Evolutionary conservation across 2,113 vertebrate genomes (phyloP).

Genomic region (Patagioenas fasciata): DNA sequence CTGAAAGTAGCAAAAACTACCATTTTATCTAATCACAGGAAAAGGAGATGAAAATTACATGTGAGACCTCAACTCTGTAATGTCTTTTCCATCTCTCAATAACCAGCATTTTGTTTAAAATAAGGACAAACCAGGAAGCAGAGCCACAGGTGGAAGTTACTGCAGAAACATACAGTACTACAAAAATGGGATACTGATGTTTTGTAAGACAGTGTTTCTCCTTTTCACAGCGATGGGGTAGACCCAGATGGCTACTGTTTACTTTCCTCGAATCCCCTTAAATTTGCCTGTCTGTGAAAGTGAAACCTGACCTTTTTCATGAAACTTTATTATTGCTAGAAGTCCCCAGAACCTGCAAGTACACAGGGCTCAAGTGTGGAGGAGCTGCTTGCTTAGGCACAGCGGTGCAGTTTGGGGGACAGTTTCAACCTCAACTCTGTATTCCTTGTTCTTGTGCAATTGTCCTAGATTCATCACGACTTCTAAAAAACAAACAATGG

Average conservation of each 20-base stretch:
- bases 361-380: not conserved
- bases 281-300: not conserved
- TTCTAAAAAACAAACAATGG: constrained; percentile 24
- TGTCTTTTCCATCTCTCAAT: not conserved
- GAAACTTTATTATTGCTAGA: not conserved
- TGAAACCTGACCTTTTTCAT: not conserved
- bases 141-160: not conserved
- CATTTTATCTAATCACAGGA: not conserved
- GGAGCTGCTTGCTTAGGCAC: not conserved
- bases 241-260: not conserved
- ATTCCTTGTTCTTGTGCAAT: not conserved
- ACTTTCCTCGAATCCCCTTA: not conserved
- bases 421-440: not conserved
- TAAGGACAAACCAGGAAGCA: not conserved
- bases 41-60: not conserved
- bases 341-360: not conserved
- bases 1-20: not conserved
- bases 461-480: constrained; percentile 22
- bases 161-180: not conserved
- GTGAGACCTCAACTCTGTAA: not conserved
- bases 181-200: not conserved
- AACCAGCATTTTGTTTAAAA: not conserved
- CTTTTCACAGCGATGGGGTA: not conserved
- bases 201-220: not conserved
- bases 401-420: not conserved